Evolutionary conservation across 2,888 invertebrate species (phyloP).

Genomic region (Baronia brevicornis): DNA sequence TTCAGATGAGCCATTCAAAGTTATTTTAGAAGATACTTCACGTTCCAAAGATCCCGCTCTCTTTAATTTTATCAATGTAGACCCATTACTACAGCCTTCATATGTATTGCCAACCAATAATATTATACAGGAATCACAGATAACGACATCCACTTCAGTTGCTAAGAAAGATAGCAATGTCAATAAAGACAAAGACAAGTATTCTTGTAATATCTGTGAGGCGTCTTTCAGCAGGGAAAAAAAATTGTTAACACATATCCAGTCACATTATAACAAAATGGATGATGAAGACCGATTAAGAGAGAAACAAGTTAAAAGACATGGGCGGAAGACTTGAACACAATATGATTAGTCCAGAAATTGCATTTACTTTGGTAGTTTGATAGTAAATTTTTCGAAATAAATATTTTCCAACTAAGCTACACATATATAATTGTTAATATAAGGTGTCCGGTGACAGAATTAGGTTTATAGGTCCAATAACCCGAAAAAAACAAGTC

Average conservation of each 20-base stretch:
- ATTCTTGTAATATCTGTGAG: conserved; percentile 59
- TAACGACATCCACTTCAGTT: conserved; percentile 49
- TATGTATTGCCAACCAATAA: conserved; percentile 61
- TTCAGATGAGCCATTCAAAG: conserved; percentile 35
- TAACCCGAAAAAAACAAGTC: too few species aligned
- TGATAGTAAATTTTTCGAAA: too few species aligned
- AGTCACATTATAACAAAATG: conserved; percentile 57
- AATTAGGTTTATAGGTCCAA: too few species aligned
- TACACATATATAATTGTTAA: too few species aligned
- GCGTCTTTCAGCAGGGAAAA: conserved; percentile 57
- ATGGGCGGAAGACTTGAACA: conserved; percentile 26
- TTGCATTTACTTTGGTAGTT: too few species aligned
- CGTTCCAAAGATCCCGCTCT: conserved; percentile 44
- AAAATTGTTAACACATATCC: conserved; percentile 57
- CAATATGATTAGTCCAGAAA: too few species aligned
- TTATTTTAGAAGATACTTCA: conserved; percentile 38
- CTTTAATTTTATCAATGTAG: conserved; percentile 66
- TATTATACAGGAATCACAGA: conserved; percentile 66
- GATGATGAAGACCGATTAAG: conserved; percentile 49
- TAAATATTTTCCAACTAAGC: too few species aligned
- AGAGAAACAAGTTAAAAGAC: conserved; percentile 27
- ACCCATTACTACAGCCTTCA: conserved; percentile 57
- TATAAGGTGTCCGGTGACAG: too few species aligned
- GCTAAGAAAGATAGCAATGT: conserved; percentile 23
- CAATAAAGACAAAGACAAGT: conserved; percentile 32